Evolutionary conservation across 2,113 vertebrate species (phyloP).

Genomic region (Lycaon pictus): DNA sequence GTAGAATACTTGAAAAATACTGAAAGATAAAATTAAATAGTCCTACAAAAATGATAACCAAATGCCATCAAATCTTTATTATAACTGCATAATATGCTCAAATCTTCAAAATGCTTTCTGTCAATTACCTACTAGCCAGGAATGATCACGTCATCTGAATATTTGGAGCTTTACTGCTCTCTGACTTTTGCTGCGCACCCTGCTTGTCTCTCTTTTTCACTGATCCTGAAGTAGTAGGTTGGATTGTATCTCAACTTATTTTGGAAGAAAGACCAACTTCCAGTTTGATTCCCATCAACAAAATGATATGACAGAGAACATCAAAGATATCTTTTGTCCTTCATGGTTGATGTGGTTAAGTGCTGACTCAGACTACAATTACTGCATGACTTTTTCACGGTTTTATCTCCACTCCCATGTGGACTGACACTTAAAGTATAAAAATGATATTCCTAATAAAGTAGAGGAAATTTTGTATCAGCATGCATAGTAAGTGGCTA

Average conservation of each 20-base stretch:
- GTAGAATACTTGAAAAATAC: slow-evolving; percentile 35
- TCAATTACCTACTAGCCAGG: not conserved
- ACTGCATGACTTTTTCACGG: not conserved
- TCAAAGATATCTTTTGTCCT: not conserved
- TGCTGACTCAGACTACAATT: not conserved
- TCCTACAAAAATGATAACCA: not conserved
- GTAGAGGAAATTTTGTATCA: not conserved
- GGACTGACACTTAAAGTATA: not conserved
- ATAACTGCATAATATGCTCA: not conserved
- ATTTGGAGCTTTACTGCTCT: not conserved
- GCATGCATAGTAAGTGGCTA: not conserved
- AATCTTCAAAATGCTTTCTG: not conserved
- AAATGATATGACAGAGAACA: not conserved
- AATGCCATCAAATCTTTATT: not conserved
- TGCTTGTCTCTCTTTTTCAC: not conserved
- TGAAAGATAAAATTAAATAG: not conserved
- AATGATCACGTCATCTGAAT: not conserved
- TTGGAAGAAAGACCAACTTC: not conserved
- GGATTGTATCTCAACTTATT: not conserved
- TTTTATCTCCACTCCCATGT: not conserved
- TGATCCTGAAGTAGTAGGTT: not conserved
- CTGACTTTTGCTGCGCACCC: not conserved
- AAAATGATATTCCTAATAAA: not conserved
- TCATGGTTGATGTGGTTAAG: not conserved
- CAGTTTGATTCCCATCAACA: not conserved